Evolutionary conservation across 2,797 vertebrate species (phyloP), one percentile per base, ranked within the genome.

Genomic region (Lophius americanus): DNA sequence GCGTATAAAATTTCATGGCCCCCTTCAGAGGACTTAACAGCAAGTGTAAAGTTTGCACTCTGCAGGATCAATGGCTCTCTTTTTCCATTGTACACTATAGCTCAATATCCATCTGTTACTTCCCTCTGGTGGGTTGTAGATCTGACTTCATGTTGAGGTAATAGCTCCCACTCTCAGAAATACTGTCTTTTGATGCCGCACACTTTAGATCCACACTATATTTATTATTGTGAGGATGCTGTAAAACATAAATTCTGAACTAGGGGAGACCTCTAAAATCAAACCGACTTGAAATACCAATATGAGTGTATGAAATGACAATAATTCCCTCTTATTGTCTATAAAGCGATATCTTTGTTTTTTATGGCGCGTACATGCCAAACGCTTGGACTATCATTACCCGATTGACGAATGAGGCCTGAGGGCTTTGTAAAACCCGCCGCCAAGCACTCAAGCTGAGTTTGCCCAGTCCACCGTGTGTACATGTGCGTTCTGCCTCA

Each of bases 1-100:
- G 89, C 82, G 39, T 87, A 89, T 94, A 92, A 94, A 93, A 92
- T 89, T 91, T 91, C 85, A 93, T 91, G 79, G 87, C 79, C 85
- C 90, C 90, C 92, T 85, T 92, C 67, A 87, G 91, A 92, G 87
- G 88, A 91, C 86, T 91, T 90, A 90, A 88, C 85, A 81, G 90
- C 83, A 78, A 85, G 86, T 86, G 78, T 91, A 88, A 92, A 92
- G 91, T 92, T 93, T 89, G 81, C 83, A 83, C 85, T 79, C 75
- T 36, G 55, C 43, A 73, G 80, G 81, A 92, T 93, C 89, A 89
- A 89, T 88, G 89, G 84, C 79, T 84, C 72, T 65, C 77, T 85
- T 89, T 90, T 92, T 88, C 89, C 79, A 82, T 86, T 87, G 89
- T 88, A 73, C 83, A 83, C 84, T 91, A 80, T 84, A 84, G 88